phyloP scores from a whole-genome alignment of 2,797 vertebrate species.

The Spea hammondii region DNA sequence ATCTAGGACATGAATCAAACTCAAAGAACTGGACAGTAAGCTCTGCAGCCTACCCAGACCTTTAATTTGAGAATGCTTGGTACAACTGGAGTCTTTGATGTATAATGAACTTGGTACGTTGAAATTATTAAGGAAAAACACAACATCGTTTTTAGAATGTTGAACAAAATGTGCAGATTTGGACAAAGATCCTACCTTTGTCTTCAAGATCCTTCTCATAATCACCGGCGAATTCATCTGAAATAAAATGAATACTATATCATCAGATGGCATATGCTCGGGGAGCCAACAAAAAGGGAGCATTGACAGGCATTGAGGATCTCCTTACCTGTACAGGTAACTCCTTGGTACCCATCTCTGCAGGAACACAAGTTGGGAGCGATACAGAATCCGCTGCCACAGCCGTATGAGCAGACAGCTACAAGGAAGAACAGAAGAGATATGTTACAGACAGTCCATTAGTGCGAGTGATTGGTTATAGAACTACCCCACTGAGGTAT shows the following conservation, averaged over 20 bases:
- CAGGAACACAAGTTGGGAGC: conserved; percentile 76
- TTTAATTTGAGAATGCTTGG: neutral
- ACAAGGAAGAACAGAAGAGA: neutral
- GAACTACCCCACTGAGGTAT: too few relatives aligned
- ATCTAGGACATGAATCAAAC: too few relatives aligned
- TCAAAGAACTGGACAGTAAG: too few relatives aligned
- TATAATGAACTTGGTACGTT: neutral
- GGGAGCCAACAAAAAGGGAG: neutral
- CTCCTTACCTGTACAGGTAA: conserved; percentile 72
- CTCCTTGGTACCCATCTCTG: conserved; percentile 68
- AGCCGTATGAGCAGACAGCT: conserved; percentile 74
- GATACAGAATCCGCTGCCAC: conserved; percentile 68
- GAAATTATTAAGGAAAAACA: too few relatives aligned
- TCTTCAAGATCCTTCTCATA: conserved; percentile 32
- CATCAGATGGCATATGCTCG: neutral
- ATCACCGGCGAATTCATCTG: conserved; percentile 40
- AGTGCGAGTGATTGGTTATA: too few relatives aligned
- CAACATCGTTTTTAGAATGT: neutral
- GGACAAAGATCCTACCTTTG: conserved; percentile 24
- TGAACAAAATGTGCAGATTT: neutral
- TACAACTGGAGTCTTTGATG: neutral
- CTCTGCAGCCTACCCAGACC: too few relatives aligned
- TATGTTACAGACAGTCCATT: too few relatives aligned
- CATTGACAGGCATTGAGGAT: neutral
- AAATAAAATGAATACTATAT: conserved; percentile 11